Evolutionary conservation across 2,797 vertebrate genomes (phyloP), one percentile per base, ranked within the genome.

Genomic region (Sebastes vulpes): DNA sequence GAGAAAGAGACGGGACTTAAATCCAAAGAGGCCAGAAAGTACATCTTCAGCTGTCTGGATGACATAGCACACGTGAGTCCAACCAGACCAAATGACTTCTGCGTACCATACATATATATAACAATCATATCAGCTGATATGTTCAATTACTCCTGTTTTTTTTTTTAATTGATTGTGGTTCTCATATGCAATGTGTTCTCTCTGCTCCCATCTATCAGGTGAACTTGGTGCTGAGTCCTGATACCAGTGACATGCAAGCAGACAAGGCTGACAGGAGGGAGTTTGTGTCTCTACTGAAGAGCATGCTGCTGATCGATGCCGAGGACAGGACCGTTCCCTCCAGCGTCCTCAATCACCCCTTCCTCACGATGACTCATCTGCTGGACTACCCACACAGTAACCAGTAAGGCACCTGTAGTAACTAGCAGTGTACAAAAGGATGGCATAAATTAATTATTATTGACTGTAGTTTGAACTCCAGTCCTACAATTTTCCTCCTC

Each of bases 1-100:
- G 99, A 99, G 92, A 96, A 97, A 60, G 99, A 99, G 94, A 99
- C 99, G 4, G 97, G 98, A 72, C 98, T 99, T 93, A 99, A 99
- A 95, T 99, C 99, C 90, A 99, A 99, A 96, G 99, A 99, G 92
- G 98, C 99, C 94, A 96, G 98, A 84, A 99, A 99, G 95, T 99
- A 99, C 92, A 99, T 99, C 95, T 99, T 99, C 95, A 98, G 95
- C 96, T 98, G 96, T 96, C 96, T 99, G 95, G 98, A 98, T 85
- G 99, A 99, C 92, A 96, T 99, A 83, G 97, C 96, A 94, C 98
- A 99, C 3, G 99, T 99, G 94, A 98, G 98, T 97, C 60, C 54
- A 50, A 50, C 48, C 48, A 50, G 42, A 46, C 42, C 42, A 46
- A 46, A 42, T 42, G 14, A 42, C 38, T 42, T 42, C 42, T 46